Conservation (phyloP, 2,888 invertebrate genomes). For the Agrotis segetum region DNA sequence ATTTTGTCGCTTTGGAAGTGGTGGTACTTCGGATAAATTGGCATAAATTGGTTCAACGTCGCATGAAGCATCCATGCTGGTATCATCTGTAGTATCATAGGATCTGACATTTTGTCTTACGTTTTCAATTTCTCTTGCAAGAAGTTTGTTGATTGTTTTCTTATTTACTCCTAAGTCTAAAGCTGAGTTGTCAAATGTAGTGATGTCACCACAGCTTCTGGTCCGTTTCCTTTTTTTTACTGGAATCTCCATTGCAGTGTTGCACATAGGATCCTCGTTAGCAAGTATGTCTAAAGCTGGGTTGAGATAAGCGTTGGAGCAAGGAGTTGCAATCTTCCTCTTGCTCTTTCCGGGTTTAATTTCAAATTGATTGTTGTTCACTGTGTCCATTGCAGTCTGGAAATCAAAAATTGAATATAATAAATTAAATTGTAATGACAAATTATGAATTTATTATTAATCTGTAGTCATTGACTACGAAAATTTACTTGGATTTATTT, state of each 20-base stretch:
- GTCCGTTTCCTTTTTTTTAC: constrained; percentile 84
- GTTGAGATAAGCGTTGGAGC: constrained; percentile 84
- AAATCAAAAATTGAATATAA: constrained; percentile 24
- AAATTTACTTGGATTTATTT: too few relatives aligned
- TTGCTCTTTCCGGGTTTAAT: constrained; percentile 82
- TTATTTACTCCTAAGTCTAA: constrained; percentile 84
- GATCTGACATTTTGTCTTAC: constrained; percentile 79
- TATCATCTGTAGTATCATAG: constrained; percentile 35
- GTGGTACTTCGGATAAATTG: constrained; percentile 69
- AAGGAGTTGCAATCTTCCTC: constrained; percentile 81
- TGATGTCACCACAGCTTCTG: constrained; percentile 79
- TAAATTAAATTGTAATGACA: background rate
- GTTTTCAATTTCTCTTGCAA: constrained; percentile 84
- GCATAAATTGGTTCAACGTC: constrained; percentile 78
- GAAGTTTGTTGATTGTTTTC: constrained; percentile 81
- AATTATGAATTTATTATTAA: background rate
- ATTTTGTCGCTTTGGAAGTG: constrained; percentile 7
- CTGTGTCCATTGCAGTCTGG: constrained; percentile 76
- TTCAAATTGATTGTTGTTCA: constrained; percentile 88
- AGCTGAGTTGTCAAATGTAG: constrained; percentile 85
- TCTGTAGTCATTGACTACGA: background rate
- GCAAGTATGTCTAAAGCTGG: constrained; percentile 86
- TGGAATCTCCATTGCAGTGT: constrained; percentile 88
- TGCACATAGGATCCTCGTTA: constrained; percentile 88
- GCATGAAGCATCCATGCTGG: constrained; percentile 13